Evolutionary conservation across 2,797 vertebrate genomes (phyloP).

Genomic region (Prunella strophiata): DNA sequence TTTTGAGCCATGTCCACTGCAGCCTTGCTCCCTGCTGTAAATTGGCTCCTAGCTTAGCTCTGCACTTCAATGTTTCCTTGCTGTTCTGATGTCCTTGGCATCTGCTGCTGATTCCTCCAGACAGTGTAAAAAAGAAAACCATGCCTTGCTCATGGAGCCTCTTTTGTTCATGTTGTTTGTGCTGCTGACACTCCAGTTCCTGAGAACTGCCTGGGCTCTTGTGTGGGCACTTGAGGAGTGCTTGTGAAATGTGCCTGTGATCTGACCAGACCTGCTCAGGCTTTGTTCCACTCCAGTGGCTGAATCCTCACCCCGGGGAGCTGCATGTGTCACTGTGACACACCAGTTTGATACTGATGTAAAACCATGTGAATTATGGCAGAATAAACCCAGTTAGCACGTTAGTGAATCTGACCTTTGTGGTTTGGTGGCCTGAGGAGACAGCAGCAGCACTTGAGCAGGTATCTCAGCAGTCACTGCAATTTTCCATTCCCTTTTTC

Average conservation of each 20-base stretch:
- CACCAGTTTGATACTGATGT: not conserved
- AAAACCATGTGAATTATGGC: not conserved
- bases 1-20: not conserved
- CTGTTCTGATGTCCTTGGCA: not conserved
- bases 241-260: not conserved
- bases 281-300: not conserved
- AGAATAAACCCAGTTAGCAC: not conserved
- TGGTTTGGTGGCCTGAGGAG: slow-evolving; percentile 4
- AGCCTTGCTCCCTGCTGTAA: not conserved
- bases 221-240: not conserved
- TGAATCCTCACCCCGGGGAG: not conserved
- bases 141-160: not conserved
- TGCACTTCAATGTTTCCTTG: not conserved
- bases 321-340: not conserved
- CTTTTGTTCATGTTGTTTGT: not conserved
- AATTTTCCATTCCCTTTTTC: not conserved
- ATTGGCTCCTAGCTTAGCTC: not conserved
- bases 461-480: not conserved
- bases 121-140: not conserved
- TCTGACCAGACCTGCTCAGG: not conserved
- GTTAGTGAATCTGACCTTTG: not conserved
- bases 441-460: not conserved
- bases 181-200: not conserved
- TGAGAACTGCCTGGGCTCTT: not conserved
- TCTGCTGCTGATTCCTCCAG: not conserved